Percentiles rank a stretch among this genome's conserved stretches.
These are phyloP conservation scores for Ammodytes dubius DNA, from an alignment of 2,113 vertebrate species.

Conservation along the genomic window DNA sequence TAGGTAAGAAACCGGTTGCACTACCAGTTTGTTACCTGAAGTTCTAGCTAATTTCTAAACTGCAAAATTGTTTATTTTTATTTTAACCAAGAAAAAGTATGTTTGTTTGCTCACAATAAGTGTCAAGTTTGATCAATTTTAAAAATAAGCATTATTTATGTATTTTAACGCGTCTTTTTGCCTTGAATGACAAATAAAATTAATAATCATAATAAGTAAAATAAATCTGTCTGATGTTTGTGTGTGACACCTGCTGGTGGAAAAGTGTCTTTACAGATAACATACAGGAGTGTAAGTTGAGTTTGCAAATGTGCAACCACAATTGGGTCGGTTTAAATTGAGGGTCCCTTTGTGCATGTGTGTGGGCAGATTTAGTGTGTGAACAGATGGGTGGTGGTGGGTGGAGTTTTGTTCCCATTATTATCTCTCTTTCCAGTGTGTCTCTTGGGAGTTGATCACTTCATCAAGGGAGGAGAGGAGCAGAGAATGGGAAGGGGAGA, in stretches of 20 bases:
- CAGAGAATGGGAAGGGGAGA: background rate
- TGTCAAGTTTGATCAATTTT: too few species aligned
- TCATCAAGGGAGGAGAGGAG: constrained; percentile 25
- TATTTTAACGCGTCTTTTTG: background rate
- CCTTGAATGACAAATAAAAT: background rate
- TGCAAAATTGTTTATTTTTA: background rate
- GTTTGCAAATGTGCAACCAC: background rate
- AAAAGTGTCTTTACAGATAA: background rate
- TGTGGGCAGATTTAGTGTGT: constrained; percentile 10
- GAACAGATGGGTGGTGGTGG: constrained; percentile 57
- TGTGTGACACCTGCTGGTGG: constrained; percentile 72
- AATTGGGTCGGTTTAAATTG: background rate
- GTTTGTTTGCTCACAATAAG: background rate
- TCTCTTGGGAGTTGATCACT: constrained; percentile 46
- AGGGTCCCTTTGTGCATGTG: background rate
- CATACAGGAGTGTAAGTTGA: background rate
- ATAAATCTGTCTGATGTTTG: background rate
- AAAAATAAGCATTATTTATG: too few species aligned
- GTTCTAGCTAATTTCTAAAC: too few species aligned
- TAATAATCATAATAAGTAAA: background rate
- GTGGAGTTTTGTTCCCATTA: constrained; percentile 18
- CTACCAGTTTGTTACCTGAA: background rate
- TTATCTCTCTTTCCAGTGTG: constrained; percentile 47
- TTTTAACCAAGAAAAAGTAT: background rate
- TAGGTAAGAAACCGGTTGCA: constrained; percentile 63